phyloP scores from a whole-genome alignment of 1,140 invertebrate species.

The Parasteatoda tepidariorum region DNA sequence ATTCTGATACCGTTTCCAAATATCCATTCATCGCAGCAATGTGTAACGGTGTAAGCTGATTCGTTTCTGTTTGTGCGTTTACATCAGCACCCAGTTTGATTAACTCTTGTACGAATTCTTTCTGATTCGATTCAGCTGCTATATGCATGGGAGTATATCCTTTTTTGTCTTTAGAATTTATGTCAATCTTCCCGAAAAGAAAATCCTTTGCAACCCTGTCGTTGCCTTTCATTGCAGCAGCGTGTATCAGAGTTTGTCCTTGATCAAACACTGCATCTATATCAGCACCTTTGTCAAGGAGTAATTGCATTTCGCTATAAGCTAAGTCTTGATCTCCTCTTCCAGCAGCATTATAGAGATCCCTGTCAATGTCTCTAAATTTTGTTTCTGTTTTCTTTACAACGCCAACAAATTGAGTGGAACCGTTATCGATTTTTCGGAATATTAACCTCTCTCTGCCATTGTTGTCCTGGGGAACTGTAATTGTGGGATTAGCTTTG shows the following conservation, averaged over 20 bases:
- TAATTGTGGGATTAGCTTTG: not conserved
- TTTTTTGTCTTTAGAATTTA: not conserved
- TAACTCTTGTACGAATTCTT: not conserved
- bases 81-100: not conserved
- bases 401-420: not conserved
- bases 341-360: slow-evolving; percentile 12
- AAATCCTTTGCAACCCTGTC: not conserved
- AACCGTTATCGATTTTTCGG: not conserved
- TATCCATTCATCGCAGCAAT: not conserved
- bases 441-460: not conserved
- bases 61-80: not conserved
- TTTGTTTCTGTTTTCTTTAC: not conserved
- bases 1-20: not conserved
- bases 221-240: not conserved
- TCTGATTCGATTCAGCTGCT: not conserved
- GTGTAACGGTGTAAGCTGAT: not conserved
- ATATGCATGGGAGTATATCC: slow-evolving; percentile 2
- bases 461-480: not conserved
- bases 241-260: not conserved
- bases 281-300: not conserved
- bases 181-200: not conserved
- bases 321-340: not conserved
- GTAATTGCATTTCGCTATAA: not conserved
- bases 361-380: slow-evolving; percentile 21
- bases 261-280: not conserved